These are phyloP conservation scores for Euura saliciscinereae DNA, from an alignment of 1,140 invertebrate genomes.

Conservation along the genomic window DNA sequence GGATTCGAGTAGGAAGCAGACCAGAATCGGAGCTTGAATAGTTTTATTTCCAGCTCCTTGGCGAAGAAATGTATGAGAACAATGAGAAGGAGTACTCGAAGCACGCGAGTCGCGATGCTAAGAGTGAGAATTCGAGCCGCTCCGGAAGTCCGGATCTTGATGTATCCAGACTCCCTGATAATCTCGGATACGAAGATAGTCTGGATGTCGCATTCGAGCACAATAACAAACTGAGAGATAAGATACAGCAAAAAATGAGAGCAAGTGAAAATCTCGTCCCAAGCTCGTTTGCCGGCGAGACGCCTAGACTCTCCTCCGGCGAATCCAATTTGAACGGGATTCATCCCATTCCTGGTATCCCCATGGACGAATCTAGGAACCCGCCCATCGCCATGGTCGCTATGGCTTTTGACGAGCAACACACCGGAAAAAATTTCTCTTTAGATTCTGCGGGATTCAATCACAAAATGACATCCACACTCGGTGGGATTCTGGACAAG, in stretches of 20 bases:
- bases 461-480: conserved; percentile 41
- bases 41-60: conserved; percentile 46
- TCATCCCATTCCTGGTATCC: not conserved
- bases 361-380: not conserved
- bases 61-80: conserved; percentile 53
- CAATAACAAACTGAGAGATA: conserved; percentile 56
- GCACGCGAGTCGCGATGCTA: conserved; percentile 16
- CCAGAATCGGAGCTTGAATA: not conserved
- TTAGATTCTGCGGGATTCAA: conserved; percentile 37
- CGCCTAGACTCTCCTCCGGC: not conserved
- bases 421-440: conserved; percentile 8
- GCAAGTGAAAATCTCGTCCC: conserved; percentile 55
- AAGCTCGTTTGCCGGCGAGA: conserved; percentile 39
- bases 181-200: conserved; percentile 54
- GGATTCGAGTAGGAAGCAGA: not conserved
- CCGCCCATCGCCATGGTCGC: not conserved
- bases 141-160: conserved; percentile 41
- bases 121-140: conserved; percentile 45
- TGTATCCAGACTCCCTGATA: conserved; percentile 34
- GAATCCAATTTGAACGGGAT: not conserved
- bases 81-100: conserved; percentile 34
- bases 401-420: not conserved
- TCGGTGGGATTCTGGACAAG: conserved; percentile 52
- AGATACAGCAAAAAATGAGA: conserved; percentile 57
- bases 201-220: conserved; percentile 57